Conservation (phyloP, 37 sponge, comb jelly and placozoan species). For the Crambe crambe region DNA sequence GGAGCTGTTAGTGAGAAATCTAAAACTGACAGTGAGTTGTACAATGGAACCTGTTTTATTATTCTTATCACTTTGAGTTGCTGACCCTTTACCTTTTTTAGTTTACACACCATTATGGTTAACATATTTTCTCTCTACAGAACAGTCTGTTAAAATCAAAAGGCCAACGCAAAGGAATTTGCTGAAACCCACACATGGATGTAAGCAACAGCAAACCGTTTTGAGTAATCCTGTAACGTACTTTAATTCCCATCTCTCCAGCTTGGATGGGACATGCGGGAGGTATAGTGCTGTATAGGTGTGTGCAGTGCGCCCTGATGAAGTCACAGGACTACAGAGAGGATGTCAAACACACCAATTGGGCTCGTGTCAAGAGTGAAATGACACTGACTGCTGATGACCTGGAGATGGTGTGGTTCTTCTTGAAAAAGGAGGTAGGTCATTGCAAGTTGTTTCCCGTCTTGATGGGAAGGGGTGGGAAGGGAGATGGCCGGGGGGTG, state of each 20-base stretch:
- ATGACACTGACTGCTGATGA: constrained; percentile 14
- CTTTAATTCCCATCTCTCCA: neutral
- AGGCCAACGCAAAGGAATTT: neutral
- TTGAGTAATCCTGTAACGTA: neutral
- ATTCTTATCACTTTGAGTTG: neutral
- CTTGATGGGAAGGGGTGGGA: too few relatives aligned
- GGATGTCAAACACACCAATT: constrained; percentile 6
- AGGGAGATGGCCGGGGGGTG: too few relatives aligned
- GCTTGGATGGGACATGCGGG: constrained; percentile 38
- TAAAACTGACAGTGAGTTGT: too few relatives aligned
- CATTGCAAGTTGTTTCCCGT: too few relatives aligned
- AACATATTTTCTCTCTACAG: neutral
- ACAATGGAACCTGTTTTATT: neutral
- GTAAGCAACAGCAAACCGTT: neutral
- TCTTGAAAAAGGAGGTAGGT: constrained; percentile 32
- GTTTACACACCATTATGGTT: too few relatives aligned
- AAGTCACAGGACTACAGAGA: constrained; percentile 11
- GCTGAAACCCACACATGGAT: constrained; percentile 24
- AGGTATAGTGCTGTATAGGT: constrained; percentile 11
- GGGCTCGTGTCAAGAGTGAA: neutral
- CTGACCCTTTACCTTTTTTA: too few relatives aligned
- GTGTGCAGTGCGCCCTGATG: constrained; percentile 4
- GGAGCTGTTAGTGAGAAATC: too few relatives aligned
- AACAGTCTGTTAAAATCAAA: neutral
- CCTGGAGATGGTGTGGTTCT: constrained; percentile 25